phyloP scores from a whole-genome alignment of 2,113 vertebrate genomes.

The Callospermophilus lateralis region DNA sequence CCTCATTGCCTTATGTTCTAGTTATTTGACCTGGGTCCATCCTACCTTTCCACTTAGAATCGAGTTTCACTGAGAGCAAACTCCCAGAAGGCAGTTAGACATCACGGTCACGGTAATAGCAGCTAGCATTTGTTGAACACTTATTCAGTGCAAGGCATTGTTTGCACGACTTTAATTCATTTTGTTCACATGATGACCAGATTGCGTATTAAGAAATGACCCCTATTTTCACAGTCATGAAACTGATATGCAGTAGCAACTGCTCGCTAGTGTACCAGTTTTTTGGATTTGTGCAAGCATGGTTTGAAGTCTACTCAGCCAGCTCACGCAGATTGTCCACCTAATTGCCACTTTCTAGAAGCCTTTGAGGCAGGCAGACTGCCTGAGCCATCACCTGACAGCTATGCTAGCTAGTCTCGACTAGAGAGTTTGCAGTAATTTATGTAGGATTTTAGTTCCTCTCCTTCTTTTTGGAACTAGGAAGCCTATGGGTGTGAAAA shows the following conservation, averaged over 20 bases:
- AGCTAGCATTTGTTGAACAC: background rate
- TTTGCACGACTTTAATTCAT: background rate
- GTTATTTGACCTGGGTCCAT: background rate
- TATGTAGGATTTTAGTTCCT: background rate
- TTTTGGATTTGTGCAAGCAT: background rate
- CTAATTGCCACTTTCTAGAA: background rate
- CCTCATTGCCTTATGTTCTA: background rate
- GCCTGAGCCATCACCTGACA: background rate
- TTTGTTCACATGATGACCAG: background rate
- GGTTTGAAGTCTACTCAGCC: background rate
- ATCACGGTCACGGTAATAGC: background rate
- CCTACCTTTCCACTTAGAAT: background rate
- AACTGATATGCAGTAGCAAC: background rate
- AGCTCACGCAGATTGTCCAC: background rate
- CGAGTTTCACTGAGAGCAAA: background rate
- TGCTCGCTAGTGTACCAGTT: background rate
- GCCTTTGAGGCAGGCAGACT: background rate
- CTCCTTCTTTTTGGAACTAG: background rate
- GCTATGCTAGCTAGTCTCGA: background rate
- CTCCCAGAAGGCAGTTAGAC: background rate
- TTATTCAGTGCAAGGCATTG: background rate
- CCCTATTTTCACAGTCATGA: background rate
- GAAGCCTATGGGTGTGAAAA: background rate
- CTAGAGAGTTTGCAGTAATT: background rate
- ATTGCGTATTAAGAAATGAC: background rate